A percentile compares a stretch with the other conserved stretches of the same genome.
Conservation (phyloP, 23 tunicate genomes). For the Aplidium turbinatum region DNA sequence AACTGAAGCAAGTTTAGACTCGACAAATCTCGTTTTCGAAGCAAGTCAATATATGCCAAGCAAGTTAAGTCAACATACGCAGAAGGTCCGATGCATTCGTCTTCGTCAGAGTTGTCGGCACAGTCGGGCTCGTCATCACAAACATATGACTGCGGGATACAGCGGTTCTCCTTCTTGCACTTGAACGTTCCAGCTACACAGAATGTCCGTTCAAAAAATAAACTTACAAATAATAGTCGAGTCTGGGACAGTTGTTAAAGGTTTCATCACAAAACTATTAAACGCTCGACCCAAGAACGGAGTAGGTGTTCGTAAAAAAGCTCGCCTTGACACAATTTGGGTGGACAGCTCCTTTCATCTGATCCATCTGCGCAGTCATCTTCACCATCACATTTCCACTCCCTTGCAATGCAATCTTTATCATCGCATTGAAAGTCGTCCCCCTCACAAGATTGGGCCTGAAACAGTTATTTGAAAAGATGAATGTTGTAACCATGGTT, state of each 20-base stretch:
- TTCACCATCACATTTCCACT: constrained; percentile 55
- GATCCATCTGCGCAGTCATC: constrained; percentile 50
- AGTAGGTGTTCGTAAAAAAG: too few relatives aligned
- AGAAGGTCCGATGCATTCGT: constrained; percentile 8
- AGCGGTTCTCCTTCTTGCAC: constrained; percentile 8
- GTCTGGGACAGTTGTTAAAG: too few relatives aligned
- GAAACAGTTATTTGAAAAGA: too few relatives aligned
- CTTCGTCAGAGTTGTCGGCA: constrained; percentile 50
- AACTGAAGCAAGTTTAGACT: too few relatives aligned
- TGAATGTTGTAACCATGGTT: too few relatives aligned
- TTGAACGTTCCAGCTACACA: constrained; percentile 7
- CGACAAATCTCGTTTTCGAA: too few relatives aligned
- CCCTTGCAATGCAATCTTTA: constrained; percentile 27
- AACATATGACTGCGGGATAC: constrained; percentile 49
- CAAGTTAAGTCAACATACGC: neutral
- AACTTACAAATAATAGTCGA: too few relatives aligned
- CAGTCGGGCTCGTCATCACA: constrained; percentile 77
- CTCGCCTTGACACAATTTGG: constrained; percentile 21
- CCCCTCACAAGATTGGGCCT: neutral
- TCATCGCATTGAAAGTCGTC: constrained; percentile 26
- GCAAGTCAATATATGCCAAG: too few relatives aligned
- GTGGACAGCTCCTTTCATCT: constrained; percentile 34
- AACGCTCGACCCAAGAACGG: too few relatives aligned
- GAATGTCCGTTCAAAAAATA: too few relatives aligned
- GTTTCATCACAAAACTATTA: too few relatives aligned